Evolutionary conservation across 2,797 vertebrate genomes (phyloP).

Genomic region (Podarcis siculus): DNA sequence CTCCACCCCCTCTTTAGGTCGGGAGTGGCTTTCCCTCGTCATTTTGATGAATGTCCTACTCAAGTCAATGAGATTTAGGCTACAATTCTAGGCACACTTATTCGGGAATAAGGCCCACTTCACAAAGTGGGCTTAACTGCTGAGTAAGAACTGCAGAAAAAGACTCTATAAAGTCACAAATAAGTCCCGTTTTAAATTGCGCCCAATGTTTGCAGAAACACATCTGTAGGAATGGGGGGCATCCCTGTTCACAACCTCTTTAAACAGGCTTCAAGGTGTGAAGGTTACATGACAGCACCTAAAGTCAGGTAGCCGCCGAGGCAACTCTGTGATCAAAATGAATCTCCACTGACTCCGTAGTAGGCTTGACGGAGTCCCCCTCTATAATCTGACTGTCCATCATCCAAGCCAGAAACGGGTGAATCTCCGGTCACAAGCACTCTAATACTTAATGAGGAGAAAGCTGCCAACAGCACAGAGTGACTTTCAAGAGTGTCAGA

Average conservation of each 20-base stretch:
- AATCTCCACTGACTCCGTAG: not conserved
- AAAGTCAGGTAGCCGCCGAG: not conserved
- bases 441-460: not conserved
- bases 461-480: not conserved
- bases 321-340: slow-evolving; percentile 55
- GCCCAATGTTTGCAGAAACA: not conserved
- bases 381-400: not conserved
- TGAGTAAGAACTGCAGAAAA: not conserved
- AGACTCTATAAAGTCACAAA: too few relatives aligned
- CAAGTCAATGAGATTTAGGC: not conserved
- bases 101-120: not conserved
- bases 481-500: slow-evolving; percentile 14
- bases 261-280: not conserved
- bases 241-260: not conserved
- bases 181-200: too few relatives aligned
- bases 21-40: too few relatives aligned
- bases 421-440: slow-evolving; percentile 29
- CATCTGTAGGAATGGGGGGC: too few relatives aligned
- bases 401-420: slow-evolving; percentile 49
- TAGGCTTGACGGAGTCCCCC: not conserved
- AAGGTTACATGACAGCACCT: not conserved
- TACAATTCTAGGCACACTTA: too few relatives aligned
- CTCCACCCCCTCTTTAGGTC: too few relatives aligned
- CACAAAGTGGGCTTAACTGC: not conserved
- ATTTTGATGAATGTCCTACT: not conserved